Base-by-base conservation (phyloP, 1,140 invertebrate species). In the Drosophila varians region DNA sequence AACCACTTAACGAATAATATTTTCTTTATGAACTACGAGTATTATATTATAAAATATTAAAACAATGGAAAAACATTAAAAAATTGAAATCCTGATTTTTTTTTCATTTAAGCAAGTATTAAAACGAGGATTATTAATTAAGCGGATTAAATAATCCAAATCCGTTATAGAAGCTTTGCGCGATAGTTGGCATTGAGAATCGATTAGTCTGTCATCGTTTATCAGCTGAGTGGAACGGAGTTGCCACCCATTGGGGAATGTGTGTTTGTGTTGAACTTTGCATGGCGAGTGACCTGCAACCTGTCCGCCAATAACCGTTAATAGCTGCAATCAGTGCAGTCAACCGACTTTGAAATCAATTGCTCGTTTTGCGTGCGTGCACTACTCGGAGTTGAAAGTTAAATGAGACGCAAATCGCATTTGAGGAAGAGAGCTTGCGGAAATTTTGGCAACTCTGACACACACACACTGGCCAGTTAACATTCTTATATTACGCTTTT, bases 381-480 rank as follows among this genome's bases (percentile, higher is more conserved):
- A 18, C 6, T 38, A 12, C 36, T 38, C 8, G 16, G 9, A 38
- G 36, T 1, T 16, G 8, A 5, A 38, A 38, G 12, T 6, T 38
- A 2, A 12, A 16, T 38, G 36, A 14, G 8, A 14, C 6, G 36
- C 34, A 12, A 3, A 16, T 16, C 28, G 34, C 34, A 19, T 8
- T 9, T 7, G 14, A 42, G 5, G 7, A 19, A 18, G 19, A 18
- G 16, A 9, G 16, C 38, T 7, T 18, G 38, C 38, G 16, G 38
- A 18, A 42, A 42, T 42, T 42, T 7, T 64, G 60, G 40, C 60
- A 46, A 46, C 23, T 64, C 45, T 46, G 60, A 42, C 54, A 34
- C 11, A 36, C 55, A 58, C 60, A 25, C 57, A 18, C 38, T 21
- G 56, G 38, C 36, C 53, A 61, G 58, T 62, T 62, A 62, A 62